Base-by-base conservation (phyloP, 2,888 invertebrate genomes). In the Erpobdella octoculata region DNA sequence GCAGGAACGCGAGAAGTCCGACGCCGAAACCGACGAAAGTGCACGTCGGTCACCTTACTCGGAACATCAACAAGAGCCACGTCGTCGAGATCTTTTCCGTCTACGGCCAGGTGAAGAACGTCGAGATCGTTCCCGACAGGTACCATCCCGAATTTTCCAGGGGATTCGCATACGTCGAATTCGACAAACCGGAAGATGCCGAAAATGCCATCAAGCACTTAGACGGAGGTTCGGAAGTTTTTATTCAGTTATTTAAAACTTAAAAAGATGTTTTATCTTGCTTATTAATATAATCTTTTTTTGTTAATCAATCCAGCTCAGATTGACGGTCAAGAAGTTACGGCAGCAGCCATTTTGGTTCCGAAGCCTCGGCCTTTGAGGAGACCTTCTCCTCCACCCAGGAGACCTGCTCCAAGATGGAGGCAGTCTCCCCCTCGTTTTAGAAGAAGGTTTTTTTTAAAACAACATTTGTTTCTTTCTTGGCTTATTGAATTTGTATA, bases 181-280 rank as follows among this genome's bases (percentile, higher is more conserved):
- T 91, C 84, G 89, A 89, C 76, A 92, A 89, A 71, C 87, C 93
- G 0, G 96, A 96, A 77, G 95, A 96, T 83, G 96, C 97, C 28
- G 95, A 96, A 82, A 93, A 94, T 83, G 97, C 97, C 0, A 92
- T 97, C 89, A 96, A 96, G 83, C 93, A 96, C 81, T 97, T 98
- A 97, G 96, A 98, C 85, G 97, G 96, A 81, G 98, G 91, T 89
- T 36, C n/a, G n/a, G n/a, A n/a, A n/a, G n/a, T n/a, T n/a, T n/a
- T n/a, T n/a, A n/a, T n/a, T n/a, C n/a, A 18, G 58, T 66, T 21
- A n/a, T 62, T 41, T 21, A n/a, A n/a, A n/a, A n/a, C n/a, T 28
- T 59, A 48, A 12, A 3, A 2, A 65, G 36, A 9, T 59, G n/a
- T n/a, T n/a, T n/a, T n/a, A n/a, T n/a, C n/a, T n/a, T n/a, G n/a